Base-by-base conservation (phyloP, 1,140 invertebrate genomes). In the Drosophila yakuba region DNA sequence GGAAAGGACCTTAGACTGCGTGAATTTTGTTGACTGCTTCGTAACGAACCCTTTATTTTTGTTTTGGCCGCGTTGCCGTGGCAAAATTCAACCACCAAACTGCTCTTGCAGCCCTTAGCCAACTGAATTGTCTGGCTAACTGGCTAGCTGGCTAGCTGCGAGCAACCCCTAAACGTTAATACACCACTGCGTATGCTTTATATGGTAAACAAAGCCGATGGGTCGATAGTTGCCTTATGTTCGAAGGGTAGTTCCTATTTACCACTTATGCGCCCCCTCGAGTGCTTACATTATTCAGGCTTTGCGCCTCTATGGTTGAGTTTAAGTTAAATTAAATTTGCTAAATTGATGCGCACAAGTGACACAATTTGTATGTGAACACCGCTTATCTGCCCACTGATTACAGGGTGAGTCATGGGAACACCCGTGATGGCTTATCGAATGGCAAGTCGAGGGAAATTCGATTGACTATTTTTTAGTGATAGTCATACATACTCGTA, bases 171-270 rank as follows among this genome's bases (percentile, higher is more conserved):
- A 62, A 66, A 32, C 76, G 72, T 56, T 71, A 77, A 83, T 63
- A 62, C 84, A 85, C 76, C 69, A 36, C 39, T 59, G 67, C 84
- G 75, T 86, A 86, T 86, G 76, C 71, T 66, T 67, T 60, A 86
- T 57, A 67, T 59, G 77, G 62, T 72, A 68, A 84, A 78, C 61
- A 59, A 43, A 57, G 41, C 64, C 50, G 62, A 78, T 68, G 74
- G 83, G 79, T 86, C 83, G 83, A 86, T 86, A 86, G 72, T 83
- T 74, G 43, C 17, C n/a, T 32, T 17, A 17, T 23, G 20, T 14
- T 11, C 38, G 17, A 54, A 57, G 68, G 68, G 44, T 72, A 43
- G 68, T 72, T 72, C 52, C 52, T 50, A 58, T 57, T 47, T 57
- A 48, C 25, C 28, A 51, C 48, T 54, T 58, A 47, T 41, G 36